Base-by-base conservation (phyloP, 2,113 vertebrate species). In the Marcusenius ussheri region DNA sequence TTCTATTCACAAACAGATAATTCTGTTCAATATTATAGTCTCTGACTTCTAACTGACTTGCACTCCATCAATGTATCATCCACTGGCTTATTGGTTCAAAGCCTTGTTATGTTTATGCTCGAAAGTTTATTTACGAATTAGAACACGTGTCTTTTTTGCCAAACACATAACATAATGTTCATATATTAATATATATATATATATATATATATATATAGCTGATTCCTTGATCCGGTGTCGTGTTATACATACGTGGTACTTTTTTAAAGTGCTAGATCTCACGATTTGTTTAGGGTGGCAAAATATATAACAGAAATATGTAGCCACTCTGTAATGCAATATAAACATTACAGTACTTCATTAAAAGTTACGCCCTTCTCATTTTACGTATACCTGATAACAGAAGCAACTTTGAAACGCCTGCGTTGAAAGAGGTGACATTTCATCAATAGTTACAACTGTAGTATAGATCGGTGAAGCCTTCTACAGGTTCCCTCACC, bases 401-500 rank as follows among this genome's bases (percentile, higher is more conserved):
- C 87, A 87, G 88, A 90, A 90, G 90, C 88, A 91, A 94, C 93
- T 93, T 94, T 90, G 89, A 90, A 93, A 93, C 88, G 85, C 88
- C 91, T 89, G 90, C 58, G 90, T 91, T 91, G 87, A 91, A 91
- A 92, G 89, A 91, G 91, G 91, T 93, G 93, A 91, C 93, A 80
- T 84, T 90, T 94, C 92, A 94, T 95, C 94, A 93, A 95, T 94
- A 93, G 91, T 47, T 90, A 91, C 92, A 92, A 91, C 92, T 93
- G 93, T 93, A 92, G 91, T 92, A 91, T 83, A 90, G 90, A 92
- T 92, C 93, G 91, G 84, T 56, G 89, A 91, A 89, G 19, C 92
- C 92, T 90, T 92, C 91, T 90, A 90, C 92, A 91, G 83, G 92
- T 93, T 93, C 89, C 74, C 88, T 92, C 92, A 74, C 89, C 56